Percentiles rank a stretch among this genome's conserved stretches.
Conservation (phyloP, 2,113 vertebrate species). For the Myrmophylax atrothorax region DNA sequence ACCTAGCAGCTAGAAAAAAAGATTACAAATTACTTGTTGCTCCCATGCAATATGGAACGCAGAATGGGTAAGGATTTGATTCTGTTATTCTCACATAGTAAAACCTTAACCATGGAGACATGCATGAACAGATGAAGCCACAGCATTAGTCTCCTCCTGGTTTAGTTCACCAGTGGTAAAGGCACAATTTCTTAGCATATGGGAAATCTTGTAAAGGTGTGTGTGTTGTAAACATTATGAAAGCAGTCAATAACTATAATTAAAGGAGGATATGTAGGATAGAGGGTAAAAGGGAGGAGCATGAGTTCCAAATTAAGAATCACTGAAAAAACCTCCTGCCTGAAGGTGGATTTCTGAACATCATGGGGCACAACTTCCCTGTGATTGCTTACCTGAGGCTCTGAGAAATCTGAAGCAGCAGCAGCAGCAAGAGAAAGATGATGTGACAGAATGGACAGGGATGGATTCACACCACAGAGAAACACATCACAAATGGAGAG, state of each 20-base stretch:
- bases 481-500: conserved; percentile 77
- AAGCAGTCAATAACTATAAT: neutral
- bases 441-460: conserved; percentile 74
- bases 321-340: neutral
- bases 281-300: neutral
- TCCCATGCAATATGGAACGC: neutral
- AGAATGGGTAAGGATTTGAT: neutral
- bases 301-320: neutral
- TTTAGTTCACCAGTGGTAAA: neutral
- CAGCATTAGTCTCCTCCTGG: neutral
- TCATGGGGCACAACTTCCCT: neutral
- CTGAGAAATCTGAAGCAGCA: conserved; percentile 66
- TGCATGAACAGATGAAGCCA: neutral
- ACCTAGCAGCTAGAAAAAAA: neutral
- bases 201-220: neutral
- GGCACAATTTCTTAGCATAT: neutral
- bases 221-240: accelerated
- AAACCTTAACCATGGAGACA: neutral
- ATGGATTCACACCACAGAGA: conserved; percentile 78
- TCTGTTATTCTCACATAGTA: neutral
- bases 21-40: neutral
- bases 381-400: conserved; percentile 65
- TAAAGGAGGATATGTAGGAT: neutral
- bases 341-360: neutral
- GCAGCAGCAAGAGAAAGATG: conserved; percentile 72